These are phyloP conservation scores for Tricholauxania praeusta DNA, from an alignment of 2,888 invertebrate genomes.

Conservation along the genomic window DNA sequence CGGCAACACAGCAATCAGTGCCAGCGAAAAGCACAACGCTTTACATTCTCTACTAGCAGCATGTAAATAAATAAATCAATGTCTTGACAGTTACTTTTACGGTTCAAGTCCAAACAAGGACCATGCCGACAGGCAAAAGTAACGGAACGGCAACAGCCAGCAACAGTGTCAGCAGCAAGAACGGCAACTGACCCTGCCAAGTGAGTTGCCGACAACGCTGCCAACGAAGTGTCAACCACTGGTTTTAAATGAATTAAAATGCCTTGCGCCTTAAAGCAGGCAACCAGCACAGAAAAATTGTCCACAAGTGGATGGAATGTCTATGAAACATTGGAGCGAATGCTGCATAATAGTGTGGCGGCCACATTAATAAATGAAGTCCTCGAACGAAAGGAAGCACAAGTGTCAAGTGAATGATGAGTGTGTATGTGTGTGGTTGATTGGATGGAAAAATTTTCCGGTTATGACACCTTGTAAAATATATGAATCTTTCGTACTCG, in stretches of 20 bases:
- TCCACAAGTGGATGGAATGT: background rate
- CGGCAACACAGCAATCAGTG: background rate
- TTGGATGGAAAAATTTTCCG: constrained; percentile 13
- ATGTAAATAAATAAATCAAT: constrained; percentile 35
- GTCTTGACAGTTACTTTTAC: constrained; percentile 37
- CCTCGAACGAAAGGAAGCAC: background rate
- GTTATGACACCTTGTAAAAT: constrained; percentile 34
- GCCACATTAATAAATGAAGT: constrained; percentile 24
- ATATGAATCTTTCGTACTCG: constrained; percentile 24
- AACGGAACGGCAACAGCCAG: background rate
- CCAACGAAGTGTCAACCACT: constrained; percentile 29
- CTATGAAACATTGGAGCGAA: constrained; percentile 2
- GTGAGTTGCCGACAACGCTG: no score
- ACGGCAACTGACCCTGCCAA: background rate
- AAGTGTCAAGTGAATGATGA: background rate
- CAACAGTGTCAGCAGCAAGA: constrained; percentile 1
- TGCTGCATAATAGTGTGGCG: background rate
- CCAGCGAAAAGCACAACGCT: background rate
- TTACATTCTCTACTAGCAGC: background rate
- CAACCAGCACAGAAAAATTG: background rate
- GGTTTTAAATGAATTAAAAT: constrained; percentile 37
- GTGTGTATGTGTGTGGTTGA: background rate
- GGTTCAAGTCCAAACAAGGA: constrained; percentile 26
- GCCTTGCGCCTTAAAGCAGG: constrained; percentile 36
- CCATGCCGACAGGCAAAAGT: constrained; percentile 6